Base-by-base conservation (phyloP, 1,140 invertebrate genomes). In the Condylostylus longicornis region DNA sequence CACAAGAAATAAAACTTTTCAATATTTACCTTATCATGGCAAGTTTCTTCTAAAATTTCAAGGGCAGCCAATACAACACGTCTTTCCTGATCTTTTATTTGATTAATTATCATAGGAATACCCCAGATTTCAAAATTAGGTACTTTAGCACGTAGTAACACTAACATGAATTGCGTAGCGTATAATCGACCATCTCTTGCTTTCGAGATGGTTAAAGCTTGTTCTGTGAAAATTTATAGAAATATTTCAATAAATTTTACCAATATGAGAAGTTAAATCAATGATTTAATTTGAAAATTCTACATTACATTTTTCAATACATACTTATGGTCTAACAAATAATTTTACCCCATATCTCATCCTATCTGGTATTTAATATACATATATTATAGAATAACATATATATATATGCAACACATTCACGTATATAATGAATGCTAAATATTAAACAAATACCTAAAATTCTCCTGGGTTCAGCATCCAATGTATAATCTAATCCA, bases 1-100 rank as follows among this genome's bases (percentile, higher is more conserved):
- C n/a, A n/a, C n/a, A 25, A 25, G 8, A 25, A n/a, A 8, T 25
- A 25, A 8, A 25, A 8, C 23, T 25, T 25, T 25, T n/a, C 23
- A 25, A 25, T 40, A 21, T 58, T 57, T 49, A 84, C 80, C 37
- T 77, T 72, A 38, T 89, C 74, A 62, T 89, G 82, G 53, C 83
- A 89, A 15, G 88, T 85, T 69, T 96, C 93, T 50, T 93, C 82
- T n/a, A 96, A 64, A 31, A 82, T 78, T 39, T 76, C 72, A 12
- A 93, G 54, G 3, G 91, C 87, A 10, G 77, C 71, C 22, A 81
- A 65, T 1, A 79, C 75, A 5, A 95, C 77, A 14, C 71, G 66
- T 41, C 74, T 74, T 28, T 78, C 82, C 33, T 71, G 67, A 52
- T 96, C 90, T 38, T 76, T 73, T 2, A 95, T 64, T 64, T 89